Evolutionary conservation across 2,113 vertebrate species (phyloP).

Genomic region (Lepidothrix coronata): DNA sequence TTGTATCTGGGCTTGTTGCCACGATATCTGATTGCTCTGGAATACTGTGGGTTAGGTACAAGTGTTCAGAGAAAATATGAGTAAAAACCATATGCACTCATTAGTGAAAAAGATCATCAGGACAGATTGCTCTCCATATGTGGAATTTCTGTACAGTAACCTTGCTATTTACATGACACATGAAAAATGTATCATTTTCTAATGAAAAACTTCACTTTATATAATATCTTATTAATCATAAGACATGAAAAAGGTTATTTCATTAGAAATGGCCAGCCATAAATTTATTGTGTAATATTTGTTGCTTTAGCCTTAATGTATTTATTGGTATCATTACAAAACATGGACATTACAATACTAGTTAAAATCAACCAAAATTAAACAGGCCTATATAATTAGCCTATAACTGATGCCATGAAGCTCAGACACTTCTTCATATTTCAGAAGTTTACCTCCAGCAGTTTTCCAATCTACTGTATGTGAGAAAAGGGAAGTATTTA

Average conservation of each 20-base stretch:
- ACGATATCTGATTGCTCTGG: conserved; percentile 36
- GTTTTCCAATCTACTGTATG: not conserved
- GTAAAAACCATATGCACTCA: conserved; percentile 44
- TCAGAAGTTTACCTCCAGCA: not conserved
- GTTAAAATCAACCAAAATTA: not conserved
- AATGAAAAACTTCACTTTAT: conserved; percentile 7
- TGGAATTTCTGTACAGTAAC: conserved; percentile 1
- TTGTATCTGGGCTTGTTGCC: not conserved
- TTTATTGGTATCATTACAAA: not conserved
- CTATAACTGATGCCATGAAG: not conserved
- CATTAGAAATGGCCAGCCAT: not conserved
- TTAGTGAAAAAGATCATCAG: conserved; percentile 57
- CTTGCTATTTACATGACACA: conserved; percentile 19
- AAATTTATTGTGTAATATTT: not conserved
- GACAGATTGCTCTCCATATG: conserved; percentile 56
- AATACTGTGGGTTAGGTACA: conserved; percentile 43
- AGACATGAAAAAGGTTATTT: not conserved
- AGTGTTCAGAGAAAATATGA: conserved; percentile 40
- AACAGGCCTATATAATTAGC: not conserved
- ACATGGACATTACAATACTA: not conserved
- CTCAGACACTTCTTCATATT: not conserved
- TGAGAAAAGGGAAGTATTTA: conserved; percentile 37
- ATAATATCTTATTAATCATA: not conserved
- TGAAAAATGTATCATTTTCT: conserved; percentile 25
- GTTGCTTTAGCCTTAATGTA: not conserved